Base-by-base conservation (phyloP, 2,888 invertebrate species). In the Eupsilia transversa region DNA sequence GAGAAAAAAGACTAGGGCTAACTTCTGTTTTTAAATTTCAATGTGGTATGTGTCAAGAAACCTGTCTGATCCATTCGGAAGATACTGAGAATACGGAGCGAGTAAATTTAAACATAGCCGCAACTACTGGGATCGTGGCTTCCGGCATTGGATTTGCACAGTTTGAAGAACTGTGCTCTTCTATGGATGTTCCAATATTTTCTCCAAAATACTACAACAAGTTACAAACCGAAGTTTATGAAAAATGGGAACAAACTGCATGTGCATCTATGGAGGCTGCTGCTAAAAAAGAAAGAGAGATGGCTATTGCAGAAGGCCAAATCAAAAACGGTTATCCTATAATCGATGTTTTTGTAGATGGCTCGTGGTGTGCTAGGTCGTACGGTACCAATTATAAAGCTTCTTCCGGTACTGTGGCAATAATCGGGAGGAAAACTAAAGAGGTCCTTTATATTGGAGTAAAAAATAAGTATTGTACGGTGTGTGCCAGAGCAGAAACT, bases 331-430 rank as follows among this genome's bases (percentile, higher is more conserved):
- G 43, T 23, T 63, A 63, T n/a, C 41, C 63, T 30, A 2, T 43
- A 14, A 43, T 43, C 30, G 52, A 65, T 17, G 65, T 65, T n/a
- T 52, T 6, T 49, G 66, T 38, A 1, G 66, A 66, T 17, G 52
- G 66, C 35, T 35, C 35, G 5, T 66, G 66, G 66, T 54, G 38
- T 38, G n/a, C 54, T 10, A 54, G 66, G 17, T 66, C 66, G 3
- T 54, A 54, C 14, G 66, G 66, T 20, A 38, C 17, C n/a, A 66
- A 66, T 35, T 66, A 66, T 54, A 66, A 54, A 54, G 38, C 66
- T 33, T 27, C 52, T 14, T 66, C 66, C 1, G 66, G 54, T 14
- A 20, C 66, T n/a, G 52, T 54, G n/a, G 66, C 38, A 12, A 66
- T 66, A 9, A 54, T 66, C n/a, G 66, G 54, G 3, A 54, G 38